Evolutionary conservation across 1,140 invertebrate species (phyloP), one percentile per base, ranked within the genome.

Genomic region (Goniozus legneri): DNA sequence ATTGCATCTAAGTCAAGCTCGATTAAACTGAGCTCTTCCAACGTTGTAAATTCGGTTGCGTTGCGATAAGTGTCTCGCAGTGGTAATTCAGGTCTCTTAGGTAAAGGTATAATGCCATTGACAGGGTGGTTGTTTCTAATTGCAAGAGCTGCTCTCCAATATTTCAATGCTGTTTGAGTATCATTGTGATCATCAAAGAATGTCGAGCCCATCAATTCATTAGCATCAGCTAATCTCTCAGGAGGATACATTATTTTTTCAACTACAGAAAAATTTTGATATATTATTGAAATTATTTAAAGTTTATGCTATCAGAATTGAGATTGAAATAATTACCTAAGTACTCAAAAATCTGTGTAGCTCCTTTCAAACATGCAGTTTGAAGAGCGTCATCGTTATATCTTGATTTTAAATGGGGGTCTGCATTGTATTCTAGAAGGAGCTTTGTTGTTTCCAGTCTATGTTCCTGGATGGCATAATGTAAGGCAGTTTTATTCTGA

Each of bases 401-500:
- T 46, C 88, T 78, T 52, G 89, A 91, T 52, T 80, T 80, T 12
- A 87, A 78, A 70, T 82, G 80, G 15, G 87, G 87, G 77, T 91
- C 82, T 1, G 92, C 92, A 37, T 88, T 88, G 75, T 88, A 78
- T 36, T 85, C 80, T 24, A 96, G 71, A 16, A 96, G 71, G 24
- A 96, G 73, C 60, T 86, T 86, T 1, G 89, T 91, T 3, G 92
- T 93, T 69, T 92, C 90, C 62, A 92, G 77, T 50, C 88, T 82
- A 59, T 90, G 88, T 71, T 93, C 92, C 64, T 92, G 89, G 51
- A 95, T 92, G 1, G 93, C 91, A 76, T 97, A 95, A 79, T 97
- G 92, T 47, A 97, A 78, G 20, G 92, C 92, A 52, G 92, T 91
- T 75, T 95, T 95, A 57, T 87, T 86, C 69, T 95, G 91, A 57